These are phyloP conservation scores for Cyaniris semiargus DNA, from an alignment of 2,888 invertebrate genomes.

Conservation along the genomic window DNA sequence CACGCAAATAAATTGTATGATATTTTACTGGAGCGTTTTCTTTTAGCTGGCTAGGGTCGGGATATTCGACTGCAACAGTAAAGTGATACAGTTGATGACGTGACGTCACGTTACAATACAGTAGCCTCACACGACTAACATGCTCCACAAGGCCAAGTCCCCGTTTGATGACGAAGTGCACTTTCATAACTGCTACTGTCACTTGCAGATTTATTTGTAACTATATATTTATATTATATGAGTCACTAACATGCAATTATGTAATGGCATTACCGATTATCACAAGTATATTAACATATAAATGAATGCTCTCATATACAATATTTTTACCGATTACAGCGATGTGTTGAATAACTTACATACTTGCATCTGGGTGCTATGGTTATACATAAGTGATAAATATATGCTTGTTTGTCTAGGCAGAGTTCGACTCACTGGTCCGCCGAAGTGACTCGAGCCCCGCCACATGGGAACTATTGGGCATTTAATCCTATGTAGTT, in stretches of 20 bases:
- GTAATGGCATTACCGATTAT: slow-evolving; percentile 72
- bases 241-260: slow-evolving; percentile 81
- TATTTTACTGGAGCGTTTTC: slow-evolving; percentile 66
- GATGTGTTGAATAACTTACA: slow-evolving; percentile 75
- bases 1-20: slow-evolving; percentile 78
- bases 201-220: slow-evolving; percentile 77
- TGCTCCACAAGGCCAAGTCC: slow-evolving; percentile 82
- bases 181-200: slow-evolving; percentile 78
- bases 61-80: slow-evolving; percentile 48
- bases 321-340: slow-evolving; percentile 53
- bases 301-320: slow-evolving; percentile 70
- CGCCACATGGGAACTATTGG: slow-evolving; percentile 79
- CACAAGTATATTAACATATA: slow-evolving; percentile 70
- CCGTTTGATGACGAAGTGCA: slow-evolving; percentile 76
- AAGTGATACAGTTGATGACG: slow-evolving; percentile 78
- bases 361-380: slow-evolving; percentile 81
- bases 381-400: slow-evolving; percentile 78
- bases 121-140: slow-evolving; percentile 79
- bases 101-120: slow-evolving; percentile 68
- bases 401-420: slow-evolving; percentile 75
- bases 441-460: slow-evolving; percentile 53
- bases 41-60: slow-evolving; percentile 61
- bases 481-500: slow-evolving; percentile 81
- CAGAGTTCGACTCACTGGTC: slow-evolving; percentile 59
- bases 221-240: slow-evolving; percentile 80